Evolutionary conservation across 2,113 vertebrate genomes (phyloP), one percentile per base, ranked within the genome.

Genomic region (Loxodonta africana): DNA sequence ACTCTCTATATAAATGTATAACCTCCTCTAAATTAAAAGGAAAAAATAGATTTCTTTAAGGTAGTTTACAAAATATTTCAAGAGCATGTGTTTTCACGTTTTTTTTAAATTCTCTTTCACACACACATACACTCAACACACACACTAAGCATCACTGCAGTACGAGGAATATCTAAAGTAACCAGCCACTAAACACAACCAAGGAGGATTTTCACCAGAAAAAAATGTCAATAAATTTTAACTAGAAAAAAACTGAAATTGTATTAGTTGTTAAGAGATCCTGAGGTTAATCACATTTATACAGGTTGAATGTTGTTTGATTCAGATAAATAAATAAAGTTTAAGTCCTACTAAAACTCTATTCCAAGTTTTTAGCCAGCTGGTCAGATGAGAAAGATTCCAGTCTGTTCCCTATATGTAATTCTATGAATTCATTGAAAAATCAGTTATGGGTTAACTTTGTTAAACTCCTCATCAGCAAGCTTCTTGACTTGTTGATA

Each of bases 391-490:
- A 92, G 71, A 95, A 83, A 83, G 62, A 44, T 60, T 95, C 51
- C 4, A 46, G 5, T 1, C 78, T 23, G 8, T 86, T 92, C 48
- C 53, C 18, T 86, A 77, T 8, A 83, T 53, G 21, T 33, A 94
- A 88, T 73, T 95, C 67, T 28, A 41, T 90, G 62, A 94, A 88
- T 62, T 20, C 94, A 84, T 63, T 74, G 53, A 26, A 94, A 93
- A 77, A 65, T 48, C 48, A 83, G 4, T 46, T 87, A 14, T 82
- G 41, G 76, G 73, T 73, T 73, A 95, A 60, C 1, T 69, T 57
- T 65, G 33, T 63, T 67, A 57, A 95, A 94, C 23, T 77, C 57
- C 33, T 83, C 60, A 95, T 44, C n/a, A 62, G 44, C 0, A 83
- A n/a, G 76, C n/a, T 63, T 71, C 53, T 57, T 57, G 53, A 57